Base-by-base conservation (phyloP, 2,888 invertebrate species). In the Pammene fasciana region DNA sequence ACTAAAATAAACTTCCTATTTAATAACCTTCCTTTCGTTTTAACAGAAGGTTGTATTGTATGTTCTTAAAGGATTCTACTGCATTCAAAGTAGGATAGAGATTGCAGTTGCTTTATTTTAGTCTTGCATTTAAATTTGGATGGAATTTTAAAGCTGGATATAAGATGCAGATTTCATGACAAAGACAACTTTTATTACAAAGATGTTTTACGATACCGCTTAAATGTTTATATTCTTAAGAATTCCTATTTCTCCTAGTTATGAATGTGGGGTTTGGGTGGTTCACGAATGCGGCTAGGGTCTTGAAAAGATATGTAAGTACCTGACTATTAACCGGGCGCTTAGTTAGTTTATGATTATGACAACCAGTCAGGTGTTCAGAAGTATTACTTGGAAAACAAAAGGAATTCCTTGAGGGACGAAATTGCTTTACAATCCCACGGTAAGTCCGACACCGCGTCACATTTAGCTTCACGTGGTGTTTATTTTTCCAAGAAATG, bases 81-180 rank as follows among this genome's bases (percentile, higher is more conserved):
- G 34, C 14, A 46, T 60, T 60, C 34, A 60, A 36, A 45, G 18
- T 57, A 18, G 26, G 45, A 45, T 26, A 18, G 7, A 10, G 9
- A 60, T 45, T 18, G 48, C 11, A 34, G 11, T 61, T 26, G 10
- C 43, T 54, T 64, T 52, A 10, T 54, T 34, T 13, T 41, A 10
- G 5, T 14, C 16, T 64, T 14, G 41, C 10, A 18, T n/a, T 54
- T 1, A 26, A 64, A 52, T 64, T 43, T 14, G 54, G 54, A 45
- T 45, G 54, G 64, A 64, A 64, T 64, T 64, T 64, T 45, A 64
- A 64, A 64, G 43, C 62, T 64, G 62, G 52, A 34, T 48, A 18
- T 16, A 41, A 13, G 13, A 14, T 38, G 13, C 34, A 16, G 48
- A 41, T 52, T 62, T 62, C 10, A 18, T 45, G 43, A 54, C 34